These are phyloP conservation scores for Chirona hameri DNA, from an alignment of 2,888 invertebrate species.

Conservation along the genomic window DNA sequence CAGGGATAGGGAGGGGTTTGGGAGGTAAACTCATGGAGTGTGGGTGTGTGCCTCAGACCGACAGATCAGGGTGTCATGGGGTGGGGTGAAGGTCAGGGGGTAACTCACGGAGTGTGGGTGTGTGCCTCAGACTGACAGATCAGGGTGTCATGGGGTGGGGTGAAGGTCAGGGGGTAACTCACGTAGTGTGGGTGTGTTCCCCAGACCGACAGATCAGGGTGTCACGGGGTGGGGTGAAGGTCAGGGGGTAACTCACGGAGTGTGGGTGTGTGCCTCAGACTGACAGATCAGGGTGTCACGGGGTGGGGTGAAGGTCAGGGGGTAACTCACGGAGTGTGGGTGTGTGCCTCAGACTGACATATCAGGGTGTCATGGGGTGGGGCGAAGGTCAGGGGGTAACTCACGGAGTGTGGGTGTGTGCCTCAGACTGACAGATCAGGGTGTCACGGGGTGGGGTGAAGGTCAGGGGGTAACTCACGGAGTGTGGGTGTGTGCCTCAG, in stretches of 20 bases:
- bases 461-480: background rate
- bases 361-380: too few species aligned
- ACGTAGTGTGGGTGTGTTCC: background rate
- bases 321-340: background rate
- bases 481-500: background rate
- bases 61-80: too few species aligned
- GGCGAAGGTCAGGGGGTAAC: background rate
- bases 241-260: background rate
- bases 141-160: too few species aligned
- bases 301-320: too few species aligned
- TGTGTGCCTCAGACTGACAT: background rate
- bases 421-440: background rate
- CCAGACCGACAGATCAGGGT: background rate
- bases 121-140: constrained; percentile 6
- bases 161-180: background rate
- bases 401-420: constrained; percentile 6
- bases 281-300: background rate
- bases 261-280: background rate
- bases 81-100: too few species aligned
- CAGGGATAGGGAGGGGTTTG: too few species aligned
- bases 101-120: background rate
- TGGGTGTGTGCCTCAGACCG: too few species aligned
- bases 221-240: too few species aligned
- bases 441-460: too few species aligned
- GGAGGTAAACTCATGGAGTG: too few species aligned